Conservation (phyloP, 1,140 invertebrate genomes). For the Maconellicoccus hirsutus region DNA sequence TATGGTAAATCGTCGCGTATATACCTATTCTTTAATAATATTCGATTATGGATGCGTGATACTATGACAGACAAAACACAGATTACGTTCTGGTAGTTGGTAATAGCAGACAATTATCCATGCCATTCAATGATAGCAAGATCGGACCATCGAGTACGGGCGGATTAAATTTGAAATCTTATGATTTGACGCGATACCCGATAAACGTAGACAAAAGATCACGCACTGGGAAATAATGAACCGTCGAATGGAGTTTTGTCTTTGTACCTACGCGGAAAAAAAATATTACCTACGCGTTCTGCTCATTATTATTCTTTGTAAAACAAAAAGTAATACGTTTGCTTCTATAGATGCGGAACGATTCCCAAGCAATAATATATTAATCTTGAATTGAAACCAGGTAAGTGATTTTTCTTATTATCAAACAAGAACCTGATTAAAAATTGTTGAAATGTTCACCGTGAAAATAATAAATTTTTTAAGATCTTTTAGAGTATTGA, state of each 20-base stretch:
- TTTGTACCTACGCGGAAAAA: not conserved
- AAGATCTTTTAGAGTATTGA: too few species aligned
- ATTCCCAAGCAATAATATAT: not conserved
- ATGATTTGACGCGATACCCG: not conserved
- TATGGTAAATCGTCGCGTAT: constrained; percentile 6
- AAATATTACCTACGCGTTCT: not conserved
- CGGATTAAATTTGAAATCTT: not conserved
- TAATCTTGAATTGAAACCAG: not conserved
- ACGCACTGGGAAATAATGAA: constrained; percentile 8
- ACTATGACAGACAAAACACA: not conserved
- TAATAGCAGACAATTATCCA: not conserved
- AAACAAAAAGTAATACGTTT: not conserved
- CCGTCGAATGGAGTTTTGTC: not conserved
- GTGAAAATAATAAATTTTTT: too few species aligned
- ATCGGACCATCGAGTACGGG: too few species aligned
- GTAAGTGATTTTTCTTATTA: not conserved
- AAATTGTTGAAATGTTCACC: too few species aligned
- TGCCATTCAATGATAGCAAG: not conserved
- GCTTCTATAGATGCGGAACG: not conserved
- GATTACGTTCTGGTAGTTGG: not conserved
- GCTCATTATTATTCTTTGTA: not conserved
- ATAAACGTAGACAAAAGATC: constrained; percentile 9
- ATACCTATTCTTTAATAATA: not conserved
- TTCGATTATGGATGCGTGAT: not conserved
- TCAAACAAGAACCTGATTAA: too few species aligned